Evolutionary conservation across 1,140 invertebrate species (phyloP).

Genomic region (Papilio helenus): DNA sequence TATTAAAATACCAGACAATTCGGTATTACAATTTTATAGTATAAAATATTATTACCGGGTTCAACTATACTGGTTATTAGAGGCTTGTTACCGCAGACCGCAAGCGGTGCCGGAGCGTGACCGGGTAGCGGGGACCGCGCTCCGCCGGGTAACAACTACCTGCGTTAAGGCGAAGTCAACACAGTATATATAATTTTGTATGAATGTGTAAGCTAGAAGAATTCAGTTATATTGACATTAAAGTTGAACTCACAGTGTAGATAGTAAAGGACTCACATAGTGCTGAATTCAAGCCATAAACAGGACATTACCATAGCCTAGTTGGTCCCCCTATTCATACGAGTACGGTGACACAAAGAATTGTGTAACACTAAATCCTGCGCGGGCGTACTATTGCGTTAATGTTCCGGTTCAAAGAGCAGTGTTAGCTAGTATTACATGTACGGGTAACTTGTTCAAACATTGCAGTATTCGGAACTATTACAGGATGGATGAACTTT

Average conservation of each 20-base stretch:
- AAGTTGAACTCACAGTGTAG: neutral
- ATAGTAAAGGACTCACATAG: neutral
- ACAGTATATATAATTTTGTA: neutral
- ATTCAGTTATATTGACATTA: neutral
- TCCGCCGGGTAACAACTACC: constrained; percentile 42
- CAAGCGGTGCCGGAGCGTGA: constrained; percentile 51
- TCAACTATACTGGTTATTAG: neutral
- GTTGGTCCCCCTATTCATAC: neutral
- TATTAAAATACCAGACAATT: neutral
- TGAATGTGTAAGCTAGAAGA: neutral
- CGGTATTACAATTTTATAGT: neutral
- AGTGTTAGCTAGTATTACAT: neutral
- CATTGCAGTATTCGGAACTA: neutral
- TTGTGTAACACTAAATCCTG: neutral
- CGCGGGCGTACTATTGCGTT: neutral
- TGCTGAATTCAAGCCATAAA: neutral
- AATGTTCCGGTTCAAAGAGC: neutral
- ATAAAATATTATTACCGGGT: neutral
- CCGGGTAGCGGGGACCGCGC: constrained; percentile 47
- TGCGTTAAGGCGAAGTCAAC: constrained; percentile 23
- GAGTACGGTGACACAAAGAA: neutral
- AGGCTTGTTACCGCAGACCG: constrained; percentile 45
- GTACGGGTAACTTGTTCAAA: neutral
- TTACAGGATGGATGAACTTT: neutral
- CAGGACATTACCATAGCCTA: neutral